phyloP scores from a whole-genome alignment of 2,888 invertebrate genomes.

The Linnaemya vulpina region DNA sequence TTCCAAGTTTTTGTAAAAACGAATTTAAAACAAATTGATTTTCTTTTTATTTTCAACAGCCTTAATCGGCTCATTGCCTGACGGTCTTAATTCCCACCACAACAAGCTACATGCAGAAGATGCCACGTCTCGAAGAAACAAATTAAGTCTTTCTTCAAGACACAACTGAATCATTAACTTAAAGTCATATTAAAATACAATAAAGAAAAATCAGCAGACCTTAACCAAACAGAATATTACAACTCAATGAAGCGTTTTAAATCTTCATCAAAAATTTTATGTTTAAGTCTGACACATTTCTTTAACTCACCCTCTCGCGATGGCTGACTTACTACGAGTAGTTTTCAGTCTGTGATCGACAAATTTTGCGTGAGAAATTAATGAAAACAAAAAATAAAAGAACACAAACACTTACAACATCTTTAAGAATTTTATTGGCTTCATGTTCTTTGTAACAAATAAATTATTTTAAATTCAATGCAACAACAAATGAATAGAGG shows the following conservation, averaged over 20 bases:
- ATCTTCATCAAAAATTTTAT: conserved; percentile 50
- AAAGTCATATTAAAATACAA: conserved; percentile 60
- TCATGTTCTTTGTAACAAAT: conserved; percentile 9
- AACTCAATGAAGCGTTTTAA: conserved; percentile 68
- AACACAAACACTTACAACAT: conserved; percentile 50
- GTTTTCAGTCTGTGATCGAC: conserved; percentile 31
- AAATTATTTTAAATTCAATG: conserved; percentile 36
- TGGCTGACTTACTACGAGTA: conserved; percentile 4
- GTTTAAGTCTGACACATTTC: conserved; percentile 16
- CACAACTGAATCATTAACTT: conserved; percentile 43
- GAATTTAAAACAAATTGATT: background rate
- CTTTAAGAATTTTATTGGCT: conserved; percentile 64
- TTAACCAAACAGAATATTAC: conserved; percentile 67
- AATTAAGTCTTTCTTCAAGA: conserved; percentile 62
- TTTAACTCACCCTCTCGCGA: conserved; percentile 6
- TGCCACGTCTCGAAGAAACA: conserved; percentile 24
- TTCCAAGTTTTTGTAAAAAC: background rate
- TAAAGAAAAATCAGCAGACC: conserved; percentile 69
- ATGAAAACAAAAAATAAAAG: conserved; percentile 8
- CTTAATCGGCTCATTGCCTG: background rate
- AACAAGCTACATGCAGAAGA: background rate
- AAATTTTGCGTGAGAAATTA: conserved; percentile 70
- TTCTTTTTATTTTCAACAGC: background rate
- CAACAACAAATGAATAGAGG: conserved; percentile 11
- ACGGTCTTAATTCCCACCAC: conserved; percentile 57